phyloP scores from a whole-genome alignment of 1,140 invertebrate species.

The Euura lappo region DNA sequence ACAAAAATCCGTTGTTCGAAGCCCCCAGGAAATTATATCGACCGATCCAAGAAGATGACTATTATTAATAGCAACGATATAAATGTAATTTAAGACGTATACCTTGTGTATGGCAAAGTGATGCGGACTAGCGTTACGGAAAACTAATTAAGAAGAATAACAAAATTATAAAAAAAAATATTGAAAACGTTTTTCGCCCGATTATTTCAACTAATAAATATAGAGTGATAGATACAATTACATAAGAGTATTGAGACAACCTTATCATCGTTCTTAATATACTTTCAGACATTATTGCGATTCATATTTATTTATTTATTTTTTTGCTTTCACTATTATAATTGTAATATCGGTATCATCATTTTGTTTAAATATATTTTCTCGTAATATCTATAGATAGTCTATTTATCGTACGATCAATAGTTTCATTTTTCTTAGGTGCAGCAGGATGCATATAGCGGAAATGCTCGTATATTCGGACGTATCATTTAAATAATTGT shows the following conservation, averaged over 20 bases:
- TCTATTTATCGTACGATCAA: no score
- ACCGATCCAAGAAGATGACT: background rate
- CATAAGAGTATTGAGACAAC: background rate
- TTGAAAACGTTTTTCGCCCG: background rate
- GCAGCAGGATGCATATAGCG: no score
- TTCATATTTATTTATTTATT: conserved; percentile 8
- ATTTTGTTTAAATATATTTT: conserved; percentile 2
- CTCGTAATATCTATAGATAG: background rate
- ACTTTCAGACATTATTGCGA: conserved; percentile 39
- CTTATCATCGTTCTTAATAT: conserved; percentile 23
- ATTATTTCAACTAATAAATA: background rate
- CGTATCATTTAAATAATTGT: no score
- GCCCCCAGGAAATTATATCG: background rate
- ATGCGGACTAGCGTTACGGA: conserved; percentile 38
- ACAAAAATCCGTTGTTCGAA: no score
- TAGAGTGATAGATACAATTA: background rate
- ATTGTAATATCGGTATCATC: no score
- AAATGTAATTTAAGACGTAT: conserved; percentile 34
- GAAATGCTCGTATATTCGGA: no score
- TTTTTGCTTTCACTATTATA: background rate
- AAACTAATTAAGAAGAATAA: background rate
- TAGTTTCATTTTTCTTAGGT: no score
- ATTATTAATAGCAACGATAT: no score
- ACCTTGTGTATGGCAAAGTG: conserved; percentile 38
- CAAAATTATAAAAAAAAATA: background rate